phyloP scores from a whole-genome alignment of 2,888 invertebrate genomes.

The Dastarcus helophoroides region DNA sequence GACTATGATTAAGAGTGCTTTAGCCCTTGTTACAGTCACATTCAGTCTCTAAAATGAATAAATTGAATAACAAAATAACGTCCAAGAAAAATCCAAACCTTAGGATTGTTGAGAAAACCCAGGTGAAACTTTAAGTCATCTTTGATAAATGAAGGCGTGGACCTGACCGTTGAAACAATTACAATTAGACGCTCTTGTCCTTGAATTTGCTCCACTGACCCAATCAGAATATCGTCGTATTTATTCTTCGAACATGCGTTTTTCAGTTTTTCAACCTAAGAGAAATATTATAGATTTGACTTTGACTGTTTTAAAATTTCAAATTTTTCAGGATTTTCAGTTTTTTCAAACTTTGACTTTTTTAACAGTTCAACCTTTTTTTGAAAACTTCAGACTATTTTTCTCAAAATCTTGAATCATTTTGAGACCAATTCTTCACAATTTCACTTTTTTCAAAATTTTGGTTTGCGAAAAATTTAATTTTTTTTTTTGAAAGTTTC shows the following conservation, averaged over 20 bases:
- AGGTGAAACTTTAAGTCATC: slow-evolving; percentile 41
- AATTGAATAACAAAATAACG: too few species aligned
- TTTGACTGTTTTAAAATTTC: too few species aligned
- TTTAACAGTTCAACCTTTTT: too few species aligned
- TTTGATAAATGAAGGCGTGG: slow-evolving; percentile 40
- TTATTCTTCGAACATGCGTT: slow-evolving; percentile 27
- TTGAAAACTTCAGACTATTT: neutral
- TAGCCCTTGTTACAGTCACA: slow-evolving; percentile 59
- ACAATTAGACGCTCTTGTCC: slow-evolving; percentile 72
- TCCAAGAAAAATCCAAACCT: too few species aligned
- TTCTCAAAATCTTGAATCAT: too few species aligned
- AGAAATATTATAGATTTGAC: slow-evolving; percentile 3
- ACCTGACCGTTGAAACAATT: slow-evolving; percentile 71
- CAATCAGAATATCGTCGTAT: slow-evolving; percentile 46
- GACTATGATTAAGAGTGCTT: slow-evolving; percentile 49
- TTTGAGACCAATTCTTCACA: too few species aligned
- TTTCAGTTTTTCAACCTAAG: slow-evolving; percentile 35
- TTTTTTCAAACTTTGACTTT: too few species aligned
- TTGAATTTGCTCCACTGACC: slow-evolving; percentile 78
- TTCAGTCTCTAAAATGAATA: slow-evolving; percentile 53
- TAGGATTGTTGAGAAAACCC: slow-evolving; percentile 45
- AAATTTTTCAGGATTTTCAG: too few species aligned
- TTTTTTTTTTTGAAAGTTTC: too few species aligned
- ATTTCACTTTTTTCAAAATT: too few species aligned
- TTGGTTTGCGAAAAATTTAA: too few species aligned